phyloP scores from a whole-genome alignment of 1,140 invertebrate species.

The Antheraea pernyi region DNA sequence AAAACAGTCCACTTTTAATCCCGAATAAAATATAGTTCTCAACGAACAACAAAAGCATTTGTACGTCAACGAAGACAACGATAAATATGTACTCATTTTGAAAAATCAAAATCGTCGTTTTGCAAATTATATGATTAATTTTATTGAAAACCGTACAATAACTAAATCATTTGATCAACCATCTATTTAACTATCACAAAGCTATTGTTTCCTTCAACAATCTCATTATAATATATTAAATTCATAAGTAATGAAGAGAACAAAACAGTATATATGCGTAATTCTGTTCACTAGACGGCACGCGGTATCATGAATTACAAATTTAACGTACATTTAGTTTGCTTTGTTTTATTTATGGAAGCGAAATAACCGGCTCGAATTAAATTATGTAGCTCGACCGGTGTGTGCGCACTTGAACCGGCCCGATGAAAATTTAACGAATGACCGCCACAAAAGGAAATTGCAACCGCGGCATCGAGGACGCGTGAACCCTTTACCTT shows the following conservation, averaged over 20 bases:
- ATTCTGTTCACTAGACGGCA: background rate
- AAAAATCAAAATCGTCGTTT: background rate
- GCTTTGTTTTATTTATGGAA: constrained; percentile 45
- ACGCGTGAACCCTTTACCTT: constrained; percentile 39
- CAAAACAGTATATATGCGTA: background rate
- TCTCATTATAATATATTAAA: too few species aligned
- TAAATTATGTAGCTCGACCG: constrained; percentile 40
- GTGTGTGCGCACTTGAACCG: constrained; percentile 40
- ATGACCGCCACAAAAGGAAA: constrained; percentile 50
- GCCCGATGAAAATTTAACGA: constrained; percentile 57
- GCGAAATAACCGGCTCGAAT: constrained; percentile 44
- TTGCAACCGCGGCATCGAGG: constrained; percentile 35
- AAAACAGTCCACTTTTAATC: background rate
- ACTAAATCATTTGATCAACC: too few species aligned
- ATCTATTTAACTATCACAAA: too few species aligned
- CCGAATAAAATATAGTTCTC: background rate
- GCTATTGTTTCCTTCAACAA: too few species aligned
- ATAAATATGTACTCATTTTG: background rate
- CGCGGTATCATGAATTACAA: constrained; percentile 21
- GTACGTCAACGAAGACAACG: background rate
- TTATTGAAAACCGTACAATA: background rate
- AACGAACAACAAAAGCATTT: background rate
- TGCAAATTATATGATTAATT: background rate
- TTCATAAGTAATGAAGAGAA: too few species aligned
- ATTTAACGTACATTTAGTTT: constrained; percentile 38